A percentile compares a stretch with the other conserved stretches of the same genome.
Conservation (phyloP, 1,140 invertebrate species). For the Myzus persicae region DNA sequence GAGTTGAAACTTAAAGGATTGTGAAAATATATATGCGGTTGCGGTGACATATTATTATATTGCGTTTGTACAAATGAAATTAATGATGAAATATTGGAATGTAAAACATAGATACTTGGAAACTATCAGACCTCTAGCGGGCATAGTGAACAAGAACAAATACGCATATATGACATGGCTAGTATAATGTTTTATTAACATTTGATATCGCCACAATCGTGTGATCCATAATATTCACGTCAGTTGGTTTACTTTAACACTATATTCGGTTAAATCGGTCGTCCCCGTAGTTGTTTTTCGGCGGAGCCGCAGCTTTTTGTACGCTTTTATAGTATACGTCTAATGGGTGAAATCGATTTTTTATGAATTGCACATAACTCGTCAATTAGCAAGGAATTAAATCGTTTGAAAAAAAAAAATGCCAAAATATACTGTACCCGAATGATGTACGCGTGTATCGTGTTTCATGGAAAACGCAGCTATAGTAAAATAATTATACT, state of each 20-base stretch:
- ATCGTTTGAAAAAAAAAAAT: not conserved
- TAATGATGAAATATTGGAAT: constrained; percentile 3
- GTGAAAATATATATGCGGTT: not conserved
- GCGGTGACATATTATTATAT: constrained; percentile 1
- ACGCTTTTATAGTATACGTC: not conserved
- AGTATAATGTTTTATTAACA: not conserved
- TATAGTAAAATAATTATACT: not conserved
- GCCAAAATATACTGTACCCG: not conserved
- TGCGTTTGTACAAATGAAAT: not conserved
- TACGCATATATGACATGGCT: not conserved
- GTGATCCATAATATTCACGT: not conserved
- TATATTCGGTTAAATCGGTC: not conserved
- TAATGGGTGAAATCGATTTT: not conserved
- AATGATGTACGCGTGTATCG: not conserved
- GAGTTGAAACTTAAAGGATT: constrained; percentile 2
- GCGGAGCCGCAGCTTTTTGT: not conserved
- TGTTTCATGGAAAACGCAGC: not conserved
- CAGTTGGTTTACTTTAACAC: not conserved
- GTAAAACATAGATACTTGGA: not conserved
- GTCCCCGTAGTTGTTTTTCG: not conserved
- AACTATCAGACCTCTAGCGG: not conserved
- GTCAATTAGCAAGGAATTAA: not conserved
- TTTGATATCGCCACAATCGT: not conserved
- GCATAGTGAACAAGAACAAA: not conserved
- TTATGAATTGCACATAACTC: not conserved